Percentiles rank a stretch among this genome's conserved stretches.
phyloP scores from a whole-genome alignment of 2,797 vertebrate species.

The Scleropages formosus region DNA sequence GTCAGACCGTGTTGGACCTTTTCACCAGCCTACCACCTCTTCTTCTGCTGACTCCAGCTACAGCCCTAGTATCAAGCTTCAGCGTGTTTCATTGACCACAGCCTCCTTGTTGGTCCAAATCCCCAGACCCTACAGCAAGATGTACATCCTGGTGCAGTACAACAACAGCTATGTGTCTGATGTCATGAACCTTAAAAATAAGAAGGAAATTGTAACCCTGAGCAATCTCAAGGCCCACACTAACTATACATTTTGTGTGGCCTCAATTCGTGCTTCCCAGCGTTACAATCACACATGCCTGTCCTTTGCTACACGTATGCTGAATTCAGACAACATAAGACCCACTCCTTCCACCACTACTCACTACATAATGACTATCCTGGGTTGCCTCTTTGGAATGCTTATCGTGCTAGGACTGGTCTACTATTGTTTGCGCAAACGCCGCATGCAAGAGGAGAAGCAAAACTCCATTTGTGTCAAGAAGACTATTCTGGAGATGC shows the following conservation, averaged over 20 bases:
- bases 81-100: constrained; percentile 84
- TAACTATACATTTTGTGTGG: constrained; percentile 95
- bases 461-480: constrained; percentile 95
- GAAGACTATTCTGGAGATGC: constrained; percentile 98
- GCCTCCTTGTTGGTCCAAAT: constrained; percentile 91
- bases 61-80: constrained; percentile 86
- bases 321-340: constrained; percentile 74
- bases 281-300: constrained; percentile 94
- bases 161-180: constrained; percentile 93
- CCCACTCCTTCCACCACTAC: constrained; percentile 92
- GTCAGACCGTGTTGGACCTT: constrained; percentile 65
- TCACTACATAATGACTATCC: constrained; percentile 97
- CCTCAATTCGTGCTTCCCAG: constrained; percentile 92
- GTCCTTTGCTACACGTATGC: constrained; percentile 82
- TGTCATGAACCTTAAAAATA: constrained; percentile 89
- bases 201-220: constrained; percentile 91
- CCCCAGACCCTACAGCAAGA: constrained; percentile 92
- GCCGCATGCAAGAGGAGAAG: constrained; percentile 89
- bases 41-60: constrained; percentile 78
- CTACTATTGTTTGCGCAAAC: constrained; percentile 91
- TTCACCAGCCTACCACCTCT: constrained; percentile 82
- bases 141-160: constrained; percentile 97
- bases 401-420: constrained; percentile 90
- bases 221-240: constrained; percentile 87
- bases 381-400: constrained; percentile 97